Conservation (phyloP, 2,888 invertebrate genomes). For the Elmis aenea region DNA sequence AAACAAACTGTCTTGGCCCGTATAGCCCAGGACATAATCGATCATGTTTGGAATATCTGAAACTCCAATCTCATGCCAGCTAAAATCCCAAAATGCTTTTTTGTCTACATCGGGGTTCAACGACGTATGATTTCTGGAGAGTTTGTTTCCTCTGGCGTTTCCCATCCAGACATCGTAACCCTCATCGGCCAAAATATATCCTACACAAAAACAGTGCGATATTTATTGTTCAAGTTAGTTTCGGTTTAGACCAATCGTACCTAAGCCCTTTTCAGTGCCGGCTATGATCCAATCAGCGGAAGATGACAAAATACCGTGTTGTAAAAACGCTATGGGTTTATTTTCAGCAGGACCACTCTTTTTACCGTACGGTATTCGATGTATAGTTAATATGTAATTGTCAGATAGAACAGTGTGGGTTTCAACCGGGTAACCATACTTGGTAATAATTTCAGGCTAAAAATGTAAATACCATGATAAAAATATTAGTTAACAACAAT, state of each 20-base stretch:
- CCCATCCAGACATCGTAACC: no score
- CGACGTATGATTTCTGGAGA: conserved; percentile 48
- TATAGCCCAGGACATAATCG: conserved; percentile 63
- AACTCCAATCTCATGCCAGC: conserved; percentile 75
- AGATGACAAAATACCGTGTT: conserved; percentile 50
- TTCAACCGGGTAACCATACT: conserved; percentile 44
- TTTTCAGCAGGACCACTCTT: conserved; percentile 46
- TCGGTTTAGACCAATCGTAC: no score
- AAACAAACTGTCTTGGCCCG: no score
- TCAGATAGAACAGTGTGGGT: conserved; percentile 48
- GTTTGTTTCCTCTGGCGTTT: conserved; percentile 52
- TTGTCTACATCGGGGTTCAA: conserved; percentile 21
- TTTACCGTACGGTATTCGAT: conserved; percentile 47
- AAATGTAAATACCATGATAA: no score
- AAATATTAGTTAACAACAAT: no score
- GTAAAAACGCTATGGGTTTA: conserved; percentile 40
- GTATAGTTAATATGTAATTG: conserved; percentile 53
- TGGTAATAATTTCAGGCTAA: conserved; percentile 7
- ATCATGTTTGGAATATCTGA: conserved; percentile 74
- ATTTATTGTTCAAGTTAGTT: no score
- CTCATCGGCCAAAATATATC: no score
- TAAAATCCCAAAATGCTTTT: conserved; percentile 37
- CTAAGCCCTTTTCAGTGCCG: conserved; percentile 44
- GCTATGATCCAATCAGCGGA: conserved; percentile 51
- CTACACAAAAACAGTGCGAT: no score